Percentiles rank a stretch among this genome's conserved stretches.
phyloP scores from a whole-genome alignment of 2,888 invertebrate genomes.

The Zelleria hepariella region DNA sequence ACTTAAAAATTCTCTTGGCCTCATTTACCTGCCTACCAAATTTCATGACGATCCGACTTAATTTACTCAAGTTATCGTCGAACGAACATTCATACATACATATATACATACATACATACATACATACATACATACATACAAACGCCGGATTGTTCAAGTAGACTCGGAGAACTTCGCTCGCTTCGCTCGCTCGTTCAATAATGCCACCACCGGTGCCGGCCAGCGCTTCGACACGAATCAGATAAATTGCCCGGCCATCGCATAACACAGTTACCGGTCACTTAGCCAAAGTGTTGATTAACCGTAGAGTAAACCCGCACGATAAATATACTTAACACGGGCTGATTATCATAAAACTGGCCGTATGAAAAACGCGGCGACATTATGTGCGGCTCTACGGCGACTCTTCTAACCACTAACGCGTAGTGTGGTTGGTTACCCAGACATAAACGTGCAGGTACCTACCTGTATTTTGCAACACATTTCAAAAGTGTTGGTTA shows the following conservation, averaged over 20 bases:
- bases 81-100: too few species aligned
- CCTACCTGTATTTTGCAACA: too few species aligned
- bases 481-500: too few species aligned
- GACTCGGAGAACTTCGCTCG: too few species aligned
- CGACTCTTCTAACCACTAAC: neutral
- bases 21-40: too few species aligned
- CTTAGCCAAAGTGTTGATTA: constrained; percentile 44
- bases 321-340: constrained; percentile 10
- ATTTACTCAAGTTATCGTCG: too few species aligned
- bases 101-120: too few species aligned
- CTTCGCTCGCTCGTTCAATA: too few species aligned
- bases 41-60: too few species aligned
- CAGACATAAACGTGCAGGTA: neutral
- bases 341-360: neutral
- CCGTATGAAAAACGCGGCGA: neutral
- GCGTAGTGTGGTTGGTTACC: neutral
- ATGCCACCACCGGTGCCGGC: neutral
- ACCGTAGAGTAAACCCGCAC: constrained; percentile 15
- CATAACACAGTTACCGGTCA: constrained; percentile 28
- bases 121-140: too few species aligned
- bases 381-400: neutral
- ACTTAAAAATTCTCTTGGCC: too few species aligned
- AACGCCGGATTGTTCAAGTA: too few species aligned
- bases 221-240: neutral
- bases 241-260: neutral